Percentiles rank a stretch among this genome's conserved stretches.
Evolutionary conservation across 2,888 invertebrate genomes (phyloP).

Genomic region (Agriotes lineatus): DNA sequence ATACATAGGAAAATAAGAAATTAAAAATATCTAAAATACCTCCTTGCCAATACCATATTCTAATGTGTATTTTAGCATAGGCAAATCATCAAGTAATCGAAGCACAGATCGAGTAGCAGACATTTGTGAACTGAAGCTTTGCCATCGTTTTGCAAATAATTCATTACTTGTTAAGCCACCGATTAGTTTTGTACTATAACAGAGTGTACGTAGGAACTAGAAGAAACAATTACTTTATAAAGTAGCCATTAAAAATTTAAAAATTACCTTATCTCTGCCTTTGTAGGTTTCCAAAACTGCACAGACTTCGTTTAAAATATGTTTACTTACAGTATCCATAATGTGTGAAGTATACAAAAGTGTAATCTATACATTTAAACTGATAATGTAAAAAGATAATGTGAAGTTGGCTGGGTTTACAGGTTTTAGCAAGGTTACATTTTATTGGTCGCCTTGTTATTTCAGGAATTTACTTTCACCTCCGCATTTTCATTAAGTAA

Average conservation of each 20-base stretch:
- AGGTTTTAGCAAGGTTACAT: constrained; percentile 23
- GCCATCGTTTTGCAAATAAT: constrained; percentile 71
- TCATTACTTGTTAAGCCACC: constrained; percentile 75
- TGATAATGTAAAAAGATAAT: constrained; percentile 10
- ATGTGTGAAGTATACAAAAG: not conserved
- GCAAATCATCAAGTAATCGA: constrained; percentile 86
- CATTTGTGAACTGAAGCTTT: constrained; percentile 76
- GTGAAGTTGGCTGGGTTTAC: constrained; percentile 22
- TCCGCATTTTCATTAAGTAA: not conserved
- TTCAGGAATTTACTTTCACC: constrained; percentile 25
- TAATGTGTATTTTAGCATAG: constrained; percentile 80
- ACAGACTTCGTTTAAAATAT: constrained; percentile 69
- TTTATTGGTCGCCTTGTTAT: not conserved
- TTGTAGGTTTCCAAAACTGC: constrained; percentile 83
- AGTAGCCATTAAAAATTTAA: not conserved
- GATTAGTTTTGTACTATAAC: constrained; percentile 81
- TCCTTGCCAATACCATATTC: constrained; percentile 79
- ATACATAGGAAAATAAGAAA: constrained; percentile 64
- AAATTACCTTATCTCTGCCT: constrained; percentile 85
- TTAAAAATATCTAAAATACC: constrained; percentile 56
- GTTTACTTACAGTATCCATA: constrained; percentile 43
- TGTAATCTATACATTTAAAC: not conserved
- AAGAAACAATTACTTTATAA: constrained; percentile 47
- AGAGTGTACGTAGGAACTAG: constrained; percentile 81
- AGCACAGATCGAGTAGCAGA: constrained; percentile 83